These are phyloP conservation scores for Prunella himalayana DNA, from an alignment of 2,113 vertebrate species.

Conservation along the genomic window DNA sequence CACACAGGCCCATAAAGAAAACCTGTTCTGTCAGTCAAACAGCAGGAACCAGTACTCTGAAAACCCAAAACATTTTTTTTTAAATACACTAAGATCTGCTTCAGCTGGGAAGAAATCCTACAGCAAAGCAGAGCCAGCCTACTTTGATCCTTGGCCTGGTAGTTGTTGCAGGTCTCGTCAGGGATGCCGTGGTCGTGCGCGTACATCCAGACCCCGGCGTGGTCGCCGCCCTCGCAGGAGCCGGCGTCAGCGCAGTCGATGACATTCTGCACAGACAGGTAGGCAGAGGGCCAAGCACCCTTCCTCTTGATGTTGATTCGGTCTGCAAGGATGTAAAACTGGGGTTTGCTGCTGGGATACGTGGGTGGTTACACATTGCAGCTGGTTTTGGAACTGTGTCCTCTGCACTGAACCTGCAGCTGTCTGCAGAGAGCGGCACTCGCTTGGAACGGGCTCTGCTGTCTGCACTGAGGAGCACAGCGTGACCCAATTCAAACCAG, in stretches of 20 bases:
- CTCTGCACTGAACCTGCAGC: not conserved
- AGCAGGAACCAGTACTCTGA: not conserved
- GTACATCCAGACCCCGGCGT: slow-evolving; percentile 85
- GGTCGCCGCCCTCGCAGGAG: slow-evolving; percentile 87
- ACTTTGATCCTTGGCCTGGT: slow-evolving; percentile 96
- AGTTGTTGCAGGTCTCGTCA: slow-evolving; percentile 98
- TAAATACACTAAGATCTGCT: not conserved
- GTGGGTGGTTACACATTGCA: not conserved
- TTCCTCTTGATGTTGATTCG: slow-evolving; percentile 95
- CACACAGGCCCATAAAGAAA: not conserved
- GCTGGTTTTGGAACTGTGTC: not conserved
- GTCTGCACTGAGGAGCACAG: not conserved
- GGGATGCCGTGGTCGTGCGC: slow-evolving; percentile 89
- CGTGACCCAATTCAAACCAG: not conserved
- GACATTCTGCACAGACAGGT: slow-evolving; percentile 93
- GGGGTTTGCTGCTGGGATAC: not conserved
- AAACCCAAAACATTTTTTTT: not conserved
- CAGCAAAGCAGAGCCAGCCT: not conserved
- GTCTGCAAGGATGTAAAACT: slow-evolving; percentile 68
- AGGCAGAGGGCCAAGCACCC: slow-evolving; percentile 87
- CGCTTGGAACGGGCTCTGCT: not conserved
- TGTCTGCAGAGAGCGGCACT: not conserved
- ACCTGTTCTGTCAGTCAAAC: not conserved
- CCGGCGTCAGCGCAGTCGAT: slow-evolving; percentile 85
- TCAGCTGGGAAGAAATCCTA: not conserved